These are phyloP conservation scores for Poecilia wingei DNA, from an alignment of 2,797 vertebrate species.

Conservation along the genomic window DNA sequence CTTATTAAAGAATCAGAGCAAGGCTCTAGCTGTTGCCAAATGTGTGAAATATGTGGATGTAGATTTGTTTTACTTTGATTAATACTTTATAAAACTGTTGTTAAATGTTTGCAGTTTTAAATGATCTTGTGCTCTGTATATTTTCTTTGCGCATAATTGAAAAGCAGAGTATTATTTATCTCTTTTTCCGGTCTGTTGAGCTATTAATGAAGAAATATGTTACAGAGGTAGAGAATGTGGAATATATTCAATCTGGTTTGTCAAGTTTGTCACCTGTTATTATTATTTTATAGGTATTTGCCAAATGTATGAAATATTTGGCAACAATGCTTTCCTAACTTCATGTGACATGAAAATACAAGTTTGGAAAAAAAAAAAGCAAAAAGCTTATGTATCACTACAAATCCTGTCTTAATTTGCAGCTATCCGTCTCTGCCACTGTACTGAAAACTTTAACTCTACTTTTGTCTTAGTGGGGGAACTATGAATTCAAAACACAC, in stretches of 20 bases:
- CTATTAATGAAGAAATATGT: background rate
- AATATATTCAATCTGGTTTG: background rate
- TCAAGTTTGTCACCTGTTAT: background rate
- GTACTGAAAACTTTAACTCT: background rate
- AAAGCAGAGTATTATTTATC: background rate
- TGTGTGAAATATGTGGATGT: background rate
- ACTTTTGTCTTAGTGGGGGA: background rate
- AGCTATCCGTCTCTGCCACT: background rate
- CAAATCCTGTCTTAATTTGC: background rate
- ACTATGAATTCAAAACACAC: background rate
- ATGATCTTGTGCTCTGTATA: background rate
- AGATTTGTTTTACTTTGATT: background rate
- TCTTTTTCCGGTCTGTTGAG: background rate
- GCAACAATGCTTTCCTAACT: background rate
- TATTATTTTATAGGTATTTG: background rate
- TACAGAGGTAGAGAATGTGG: background rate
- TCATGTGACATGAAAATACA: background rate
- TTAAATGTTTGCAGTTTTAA: background rate
- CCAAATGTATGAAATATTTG: background rate
- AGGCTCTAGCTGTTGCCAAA: background rate
- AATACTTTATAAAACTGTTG: background rate
- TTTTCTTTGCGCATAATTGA: background rate
- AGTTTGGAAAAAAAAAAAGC: no score
- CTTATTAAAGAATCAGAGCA: background rate
- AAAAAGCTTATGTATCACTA: background rate